phyloP scores from a whole-genome alignment of 2,888 invertebrate genomes.

The Hemithea aestivaria region DNA sequence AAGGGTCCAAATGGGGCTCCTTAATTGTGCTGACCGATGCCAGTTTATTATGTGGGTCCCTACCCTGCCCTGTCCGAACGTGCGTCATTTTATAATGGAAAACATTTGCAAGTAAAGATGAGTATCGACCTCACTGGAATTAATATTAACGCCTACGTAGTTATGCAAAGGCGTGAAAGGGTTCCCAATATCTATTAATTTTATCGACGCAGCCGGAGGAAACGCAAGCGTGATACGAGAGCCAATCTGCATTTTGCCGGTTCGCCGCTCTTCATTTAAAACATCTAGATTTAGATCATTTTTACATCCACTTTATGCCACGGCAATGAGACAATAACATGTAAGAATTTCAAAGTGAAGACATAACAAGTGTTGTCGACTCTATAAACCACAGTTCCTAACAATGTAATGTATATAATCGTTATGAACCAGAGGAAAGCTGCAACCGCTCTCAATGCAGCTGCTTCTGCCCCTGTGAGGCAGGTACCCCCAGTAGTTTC shows the following conservation, averaged over 20 bases:
- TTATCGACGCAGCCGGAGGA: constrained; percentile 7
- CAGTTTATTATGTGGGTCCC: constrained; percentile 57
- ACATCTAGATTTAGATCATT: no score
- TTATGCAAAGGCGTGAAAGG: constrained; percentile 15
- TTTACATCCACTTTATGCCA: no score
- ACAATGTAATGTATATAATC: no score
- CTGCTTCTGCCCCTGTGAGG: no score
- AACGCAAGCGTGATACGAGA: constrained; percentile 5
- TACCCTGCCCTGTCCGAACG: constrained; percentile 30
- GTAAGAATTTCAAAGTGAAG: no score
- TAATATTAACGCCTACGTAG: constrained; percentile 17
- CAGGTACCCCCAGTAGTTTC: no score
- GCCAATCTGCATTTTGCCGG: background rate
- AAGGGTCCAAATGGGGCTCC: constrained; percentile 72
- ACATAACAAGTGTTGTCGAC: no score
- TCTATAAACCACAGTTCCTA: no score
- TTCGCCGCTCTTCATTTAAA: no score
- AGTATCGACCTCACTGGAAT: constrained; percentile 18
- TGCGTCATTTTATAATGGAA: constrained; percentile 46
- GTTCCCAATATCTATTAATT: constrained; percentile 12
- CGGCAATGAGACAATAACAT: no score
- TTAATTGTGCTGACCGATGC: constrained; percentile 73
- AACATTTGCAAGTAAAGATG: constrained; percentile 37
- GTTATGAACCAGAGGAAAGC: no score
- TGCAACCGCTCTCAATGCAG: no score